Conservation (phyloP, 37 sponge, comb jelly and placozoan genomes). For the Agelas oroides region DNA sequence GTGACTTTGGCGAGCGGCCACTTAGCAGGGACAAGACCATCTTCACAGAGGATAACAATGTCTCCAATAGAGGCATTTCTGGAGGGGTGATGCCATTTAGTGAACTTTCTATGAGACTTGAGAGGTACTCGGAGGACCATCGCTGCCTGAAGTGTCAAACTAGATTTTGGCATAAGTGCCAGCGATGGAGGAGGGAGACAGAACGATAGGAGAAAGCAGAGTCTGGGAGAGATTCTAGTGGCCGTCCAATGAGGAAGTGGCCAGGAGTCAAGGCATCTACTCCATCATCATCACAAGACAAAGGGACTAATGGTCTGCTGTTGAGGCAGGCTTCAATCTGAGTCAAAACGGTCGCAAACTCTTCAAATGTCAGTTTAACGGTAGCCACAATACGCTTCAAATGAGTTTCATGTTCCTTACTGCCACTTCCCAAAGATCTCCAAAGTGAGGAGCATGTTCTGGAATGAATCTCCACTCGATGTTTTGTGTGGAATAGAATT, state of each 20-base stretch:
- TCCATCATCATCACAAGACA: slow-evolving; percentile 41
- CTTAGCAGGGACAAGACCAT: neutral
- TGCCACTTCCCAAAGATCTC: slow-evolving; percentile 50
- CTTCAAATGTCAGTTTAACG: slow-evolving; percentile 41
- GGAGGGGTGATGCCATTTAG: neutral
- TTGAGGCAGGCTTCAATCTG: slow-evolving; percentile 45
- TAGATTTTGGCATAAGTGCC: slow-evolving; percentile 36
- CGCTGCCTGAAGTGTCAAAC: slow-evolving; percentile 41
- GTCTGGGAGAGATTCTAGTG: slow-evolving; percentile 29
- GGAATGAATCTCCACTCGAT: slow-evolving; percentile 55
- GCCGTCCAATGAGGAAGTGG: slow-evolving; percentile 50
- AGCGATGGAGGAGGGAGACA: slow-evolving; percentile 23
- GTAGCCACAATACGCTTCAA: slow-evolving; percentile 9
- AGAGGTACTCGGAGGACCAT: slow-evolving; percentile 34
- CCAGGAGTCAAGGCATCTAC: slow-evolving; percentile 43
- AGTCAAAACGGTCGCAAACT: slow-evolving; percentile 24
- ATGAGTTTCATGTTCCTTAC: slow-evolving; percentile 42
- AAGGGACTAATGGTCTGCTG: slow-evolving; percentile 28
- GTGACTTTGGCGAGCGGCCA: slow-evolving; percentile 6
- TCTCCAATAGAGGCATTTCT: neutral
- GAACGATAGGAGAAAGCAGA: slow-evolving; percentile 31
- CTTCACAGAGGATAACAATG: slow-evolving; percentile 1
- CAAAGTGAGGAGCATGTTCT: slow-evolving; percentile 53
- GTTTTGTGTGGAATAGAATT: neutral
- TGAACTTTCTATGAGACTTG: neutral